Evolutionary conservation across 2,113 vertebrate species (phyloP).

Genomic region (Eretmochelys imbricata): DNA sequence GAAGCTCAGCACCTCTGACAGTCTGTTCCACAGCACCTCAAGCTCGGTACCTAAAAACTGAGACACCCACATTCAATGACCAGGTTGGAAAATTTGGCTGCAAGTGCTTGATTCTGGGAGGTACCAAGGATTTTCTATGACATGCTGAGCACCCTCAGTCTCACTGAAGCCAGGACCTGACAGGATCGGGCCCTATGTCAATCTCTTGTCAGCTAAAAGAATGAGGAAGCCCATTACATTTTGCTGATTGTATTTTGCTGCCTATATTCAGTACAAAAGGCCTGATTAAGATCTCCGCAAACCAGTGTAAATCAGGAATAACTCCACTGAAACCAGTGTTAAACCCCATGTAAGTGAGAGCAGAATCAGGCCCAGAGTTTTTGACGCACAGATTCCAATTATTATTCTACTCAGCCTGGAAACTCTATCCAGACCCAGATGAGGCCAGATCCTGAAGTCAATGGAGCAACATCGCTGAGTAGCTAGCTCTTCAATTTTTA

Average conservation of each 20-base stretch:
- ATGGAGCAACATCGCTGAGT: too few relatives aligned
- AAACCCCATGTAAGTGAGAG: too few relatives aligned
- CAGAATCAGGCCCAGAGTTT: neutral
- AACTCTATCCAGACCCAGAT: accelerated
- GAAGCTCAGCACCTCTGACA: neutral
- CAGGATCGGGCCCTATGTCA: neutral
- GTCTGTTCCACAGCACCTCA: accelerated
- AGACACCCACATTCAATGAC: neutral
- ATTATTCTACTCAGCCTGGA: neutral
- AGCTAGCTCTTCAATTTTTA: too few relatives aligned
- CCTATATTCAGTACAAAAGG: neutral
- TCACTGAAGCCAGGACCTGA: neutral
- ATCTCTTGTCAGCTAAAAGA: neutral
- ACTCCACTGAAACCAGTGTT: too few relatives aligned
- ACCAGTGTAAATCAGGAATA: too few relatives aligned
- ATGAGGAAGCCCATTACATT: neutral
- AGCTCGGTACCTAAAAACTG: too few relatives aligned
- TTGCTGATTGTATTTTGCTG: neutral
- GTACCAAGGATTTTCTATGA: too few relatives aligned
- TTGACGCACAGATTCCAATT: neutral
- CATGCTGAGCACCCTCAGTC: neutral
- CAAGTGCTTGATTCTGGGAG: accelerated
- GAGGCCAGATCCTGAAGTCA: too few relatives aligned
- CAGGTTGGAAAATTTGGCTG: neutral
- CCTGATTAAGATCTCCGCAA: neutral